Evolutionary conservation across 2,888 invertebrate genomes (phyloP).

Genomic region (Diaprepes abbreviatus): DNA sequence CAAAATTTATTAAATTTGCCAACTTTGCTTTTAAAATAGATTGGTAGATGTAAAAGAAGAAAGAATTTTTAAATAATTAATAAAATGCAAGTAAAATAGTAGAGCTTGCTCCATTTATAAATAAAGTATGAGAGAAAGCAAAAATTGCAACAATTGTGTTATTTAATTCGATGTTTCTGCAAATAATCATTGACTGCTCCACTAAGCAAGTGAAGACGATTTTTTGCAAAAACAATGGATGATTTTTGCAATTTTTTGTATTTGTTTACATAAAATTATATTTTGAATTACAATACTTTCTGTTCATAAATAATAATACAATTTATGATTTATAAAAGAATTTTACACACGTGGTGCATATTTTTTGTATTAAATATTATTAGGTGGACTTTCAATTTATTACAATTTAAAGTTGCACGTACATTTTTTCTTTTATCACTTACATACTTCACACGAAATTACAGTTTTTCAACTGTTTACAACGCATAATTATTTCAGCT

Average conservation of each 20-base stretch:
- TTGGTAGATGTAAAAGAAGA: background rate
- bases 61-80: background rate
- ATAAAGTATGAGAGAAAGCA: conserved; percentile 36
- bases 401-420: too few species aligned
- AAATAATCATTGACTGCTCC: conserved; percentile 24
- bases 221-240: conserved; percentile 24
- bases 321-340: too few species aligned
- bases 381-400: too few species aligned
- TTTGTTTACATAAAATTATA: conserved; percentile 22
- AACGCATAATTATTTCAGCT: too few species aligned
- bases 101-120: conserved; percentile 8
- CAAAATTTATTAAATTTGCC: too few species aligned
- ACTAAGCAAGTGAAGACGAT: conserved; percentile 29
- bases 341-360: too few species aligned
- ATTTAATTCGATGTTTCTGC: conserved; percentile 19
- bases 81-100: conserved; percentile 3
- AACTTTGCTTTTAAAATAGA: too few species aligned
- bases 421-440: too few species aligned
- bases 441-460: too few species aligned
- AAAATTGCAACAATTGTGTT: conserved; percentile 26
- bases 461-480: too few species aligned
- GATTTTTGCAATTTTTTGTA: conserved; percentile 4
- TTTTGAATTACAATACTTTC: background rate
- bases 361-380: too few species aligned
- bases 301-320: background rate